Percentiles rank a stretch among this genome's conserved stretches.
phyloP scores from a whole-genome alignment of 1,140 invertebrate genomes.

The Hesperophylax magnus region DNA sequence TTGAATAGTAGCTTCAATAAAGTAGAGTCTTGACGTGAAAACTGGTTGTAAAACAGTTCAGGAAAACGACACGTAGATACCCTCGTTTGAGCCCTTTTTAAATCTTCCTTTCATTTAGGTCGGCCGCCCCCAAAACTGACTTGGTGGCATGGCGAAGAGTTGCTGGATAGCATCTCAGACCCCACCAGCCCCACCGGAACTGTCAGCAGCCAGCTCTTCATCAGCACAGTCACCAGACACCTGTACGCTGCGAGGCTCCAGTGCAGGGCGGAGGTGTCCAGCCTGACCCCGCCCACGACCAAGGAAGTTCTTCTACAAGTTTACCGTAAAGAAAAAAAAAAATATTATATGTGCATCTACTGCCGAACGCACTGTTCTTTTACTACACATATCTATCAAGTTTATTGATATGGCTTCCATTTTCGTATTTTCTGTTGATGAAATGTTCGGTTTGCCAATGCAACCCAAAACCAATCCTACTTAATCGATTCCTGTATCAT shows the following conservation, averaged over 20 bases:
- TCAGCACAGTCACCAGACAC: conserved; percentile 73
- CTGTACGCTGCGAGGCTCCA: conserved; percentile 76
- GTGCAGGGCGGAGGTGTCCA: conserved; percentile 79
- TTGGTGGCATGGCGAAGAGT: conserved; percentile 83
- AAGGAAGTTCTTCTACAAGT: conserved; percentile 77
- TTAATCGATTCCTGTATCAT: too few relatives aligned
- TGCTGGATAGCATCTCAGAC: conserved; percentile 79
- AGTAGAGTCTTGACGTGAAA: too few relatives aligned
- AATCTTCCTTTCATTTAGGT: conserved; percentile 64
- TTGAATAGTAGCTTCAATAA: too few relatives aligned
- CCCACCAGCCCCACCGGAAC: conserved; percentile 72
- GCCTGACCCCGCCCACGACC: conserved; percentile 69
- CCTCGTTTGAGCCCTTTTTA: too few relatives aligned
- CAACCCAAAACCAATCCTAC: too few relatives aligned
- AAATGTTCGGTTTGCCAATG: too few relatives aligned
- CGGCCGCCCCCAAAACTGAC: conserved; percentile 81
- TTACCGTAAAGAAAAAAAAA: conserved; percentile 73
- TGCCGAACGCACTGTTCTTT: too few relatives aligned
- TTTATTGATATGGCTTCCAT: too few relatives aligned
- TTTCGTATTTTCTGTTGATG: too few relatives aligned
- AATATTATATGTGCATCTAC: neutral
- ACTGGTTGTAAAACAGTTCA: too few relatives aligned
- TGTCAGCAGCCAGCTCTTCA: conserved; percentile 76
- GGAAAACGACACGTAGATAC: too few relatives aligned
- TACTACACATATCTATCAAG: too few relatives aligned